Percentiles rank a stretch among this genome's conserved stretches.
phyloP scores from a whole-genome alignment of 2,797 vertebrate genomes.

The Sciurus vulgaris region DNA sequence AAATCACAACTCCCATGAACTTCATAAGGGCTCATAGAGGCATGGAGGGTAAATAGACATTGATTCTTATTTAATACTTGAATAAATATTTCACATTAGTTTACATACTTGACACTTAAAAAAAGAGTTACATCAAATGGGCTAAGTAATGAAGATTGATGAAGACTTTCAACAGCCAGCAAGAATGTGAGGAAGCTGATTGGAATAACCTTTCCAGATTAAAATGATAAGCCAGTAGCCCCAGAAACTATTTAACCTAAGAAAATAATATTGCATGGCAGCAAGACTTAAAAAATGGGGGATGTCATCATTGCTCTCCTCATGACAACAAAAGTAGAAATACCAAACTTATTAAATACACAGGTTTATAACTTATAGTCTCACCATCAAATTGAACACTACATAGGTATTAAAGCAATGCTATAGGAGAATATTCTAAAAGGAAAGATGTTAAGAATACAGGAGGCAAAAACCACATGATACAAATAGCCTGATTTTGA shows the following conservation, averaged over 20 bases:
- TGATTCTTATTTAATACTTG: conserved; percentile 34
- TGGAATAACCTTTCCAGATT: background rate
- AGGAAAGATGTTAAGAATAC: background rate
- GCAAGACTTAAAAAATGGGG: conserved; percentile 25
- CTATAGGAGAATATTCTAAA: background rate
- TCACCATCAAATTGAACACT: background rate
- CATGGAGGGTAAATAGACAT: background rate
- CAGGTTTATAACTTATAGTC: background rate
- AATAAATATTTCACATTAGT: conserved; percentile 64
- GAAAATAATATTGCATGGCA: background rate
- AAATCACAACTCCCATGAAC: background rate
- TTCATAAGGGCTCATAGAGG: background rate
- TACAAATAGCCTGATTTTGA: background rate
- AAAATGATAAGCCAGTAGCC: background rate
- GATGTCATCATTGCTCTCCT: background rate
- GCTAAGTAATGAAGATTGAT: conserved; percentile 4
- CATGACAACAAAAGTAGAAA: conserved; percentile 1
- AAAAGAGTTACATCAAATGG: background rate
- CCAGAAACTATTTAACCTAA: background rate
- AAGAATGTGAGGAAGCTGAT: background rate
- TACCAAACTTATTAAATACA: conserved; percentile 11
- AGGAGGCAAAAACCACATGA: conserved; percentile 28
- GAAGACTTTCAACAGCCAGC: background rate
- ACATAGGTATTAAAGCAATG: background rate
- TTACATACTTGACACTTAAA: conserved; percentile 39